Base-by-base conservation (phyloP, 2,888 invertebrate species). In the Clunio marinus region DNA sequence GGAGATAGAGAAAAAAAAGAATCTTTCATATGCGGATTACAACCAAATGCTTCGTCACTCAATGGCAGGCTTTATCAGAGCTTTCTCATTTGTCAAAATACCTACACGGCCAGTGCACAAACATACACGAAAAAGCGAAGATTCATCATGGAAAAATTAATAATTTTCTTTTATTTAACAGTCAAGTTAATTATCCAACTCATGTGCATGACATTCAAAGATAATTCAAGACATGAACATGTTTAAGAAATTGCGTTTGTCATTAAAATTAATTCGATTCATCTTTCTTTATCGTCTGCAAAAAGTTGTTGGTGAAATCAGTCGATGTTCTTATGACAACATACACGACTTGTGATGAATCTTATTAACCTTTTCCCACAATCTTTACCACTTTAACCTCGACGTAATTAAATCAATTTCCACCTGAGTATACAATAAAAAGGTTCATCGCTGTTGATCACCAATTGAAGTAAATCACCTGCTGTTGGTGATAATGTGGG, bases 181-280 rank as follows among this genome's bases (percentile, higher is more conserved):
- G 7, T 3, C 8, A n/a, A 7, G 20, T 22, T 22, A 51, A 51
- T 51, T 51, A 51, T 51, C 17, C 51, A 51, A 51, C 17, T 51
- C 51, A 51, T 51, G 51, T 13, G 51, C 51, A 51, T 51, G 51
- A 51, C 51, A n/a, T 51, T 51, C n/a, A n/a, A 41, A 17, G 51
- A 41, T 15, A 15, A 41, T 32, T 32, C 35, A 51, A 22, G 22
- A 51, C 51, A 22, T 51, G 20, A 51, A 22, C 51, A 3, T 17
- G 22, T 3, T 5, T 8, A 32, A n/a, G n/a, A 22, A 51, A 13
- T 51, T 51, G 51, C 22, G 51, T 20, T 22, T n/a, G 51, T 51
- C 51, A 51, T 51, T 51, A 51, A 51, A 51, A 3, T 51, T 51
- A 51, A 51, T 51, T 51, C n/a, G n/a, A n/a, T n/a, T n/a, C n/a